Base-by-base conservation (phyloP, 2,113 vertebrate species). In the Ibidorhyncha struthersii region DNA sequence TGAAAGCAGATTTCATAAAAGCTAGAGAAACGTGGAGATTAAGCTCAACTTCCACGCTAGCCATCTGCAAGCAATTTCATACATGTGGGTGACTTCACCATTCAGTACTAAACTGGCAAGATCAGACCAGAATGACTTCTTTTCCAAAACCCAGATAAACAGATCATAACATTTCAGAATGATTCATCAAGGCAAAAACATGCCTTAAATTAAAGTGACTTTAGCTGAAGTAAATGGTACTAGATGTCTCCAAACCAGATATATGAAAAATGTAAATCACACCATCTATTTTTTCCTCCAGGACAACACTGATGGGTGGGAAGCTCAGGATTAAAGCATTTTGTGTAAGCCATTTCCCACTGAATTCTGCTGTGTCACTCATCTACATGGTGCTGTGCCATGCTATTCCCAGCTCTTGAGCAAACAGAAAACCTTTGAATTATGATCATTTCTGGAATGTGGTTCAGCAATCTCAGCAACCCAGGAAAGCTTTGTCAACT, bases 31-130 rank as follows among this genome's bases (percentile, higher is more conserved):
- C 43, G 38, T 49, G 38, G 38, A 93, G 58, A 79, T 91, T 87
- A 90, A 82, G 72, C 63, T 93, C 47, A 65, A 55, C 63, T 90
- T 93, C 86, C 62, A 88, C 4, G 12, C 58, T 92, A 86, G 79
- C 92, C 95, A 97, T 89, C 92, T 90, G 90, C 67, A 96, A 96
- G 71, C 76, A 96, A 95, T 92, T 95, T 94, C 47, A 69, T 72
- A 66, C 30, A 83, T 38, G 47, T 85, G 92, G 77, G 87, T 90
- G 92, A 96, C 82, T 93, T 95, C 89, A 89, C 56, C 58, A 58
- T 66, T 79, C 67, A 50, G 91, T 73, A 81, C 69, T 89, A 90
- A 83, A 53, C 79, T 92, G 88, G 93, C 83, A 90, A 89, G 80
- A 92, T 47, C 77, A 86, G 50, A 47, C 27, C 61, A 86, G 56